phyloP scores from a whole-genome alignment of 64 coral and sea anemone genomes.

The Porites lutea region DNA sequence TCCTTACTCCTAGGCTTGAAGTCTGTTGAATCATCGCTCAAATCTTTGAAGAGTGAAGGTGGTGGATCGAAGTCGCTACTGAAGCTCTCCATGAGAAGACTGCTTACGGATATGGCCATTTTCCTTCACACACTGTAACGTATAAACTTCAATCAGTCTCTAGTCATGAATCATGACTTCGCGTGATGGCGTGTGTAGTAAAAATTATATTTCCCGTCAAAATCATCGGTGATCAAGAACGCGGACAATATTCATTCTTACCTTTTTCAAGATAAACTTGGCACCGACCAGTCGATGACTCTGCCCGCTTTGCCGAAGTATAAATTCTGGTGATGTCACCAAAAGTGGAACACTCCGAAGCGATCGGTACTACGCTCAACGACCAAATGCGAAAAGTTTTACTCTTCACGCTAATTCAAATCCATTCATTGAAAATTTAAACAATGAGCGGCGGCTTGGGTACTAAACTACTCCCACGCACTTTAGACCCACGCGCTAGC shows the following conservation, averaged over 20 bases:
- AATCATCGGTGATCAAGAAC: slow-evolving; percentile 15
- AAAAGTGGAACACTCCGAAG: not conserved
- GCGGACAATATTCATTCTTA: slow-evolving; percentile 39
- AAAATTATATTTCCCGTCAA: slow-evolving; percentile 35
- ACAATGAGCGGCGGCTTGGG: slow-evolving; percentile 52
- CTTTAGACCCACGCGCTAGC: slow-evolving; percentile 17
- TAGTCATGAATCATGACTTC: slow-evolving; percentile 28
- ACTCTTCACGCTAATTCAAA: slow-evolving; percentile 68
- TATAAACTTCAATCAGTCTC: slow-evolving; percentile 11
- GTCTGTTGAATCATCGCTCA: slow-evolving; percentile 78
- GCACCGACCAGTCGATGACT: not conserved
- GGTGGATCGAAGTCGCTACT: slow-evolving; percentile 75
- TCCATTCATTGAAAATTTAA: slow-evolving; percentile 73
- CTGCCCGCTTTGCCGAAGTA: slow-evolving; percentile 25
- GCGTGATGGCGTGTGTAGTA: slow-evolving; percentile 43
- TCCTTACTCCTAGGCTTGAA: slow-evolving; percentile 74
- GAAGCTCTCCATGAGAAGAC: slow-evolving; percentile 67
- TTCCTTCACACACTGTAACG: slow-evolving; percentile 18
- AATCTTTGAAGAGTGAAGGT: slow-evolving; percentile 84
- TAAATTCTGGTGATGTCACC: not conserved
- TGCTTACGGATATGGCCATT: slow-evolving; percentile 29
- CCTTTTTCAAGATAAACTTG: slow-evolving; percentile 17
- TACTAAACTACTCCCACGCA: slow-evolving; percentile 56
- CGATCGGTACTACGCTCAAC: slow-evolving; percentile 29
- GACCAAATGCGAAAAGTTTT: slow-evolving; percentile 70